Base-by-base conservation (phyloP, 2,888 invertebrate genomes). In the Andrena fulva region DNA sequence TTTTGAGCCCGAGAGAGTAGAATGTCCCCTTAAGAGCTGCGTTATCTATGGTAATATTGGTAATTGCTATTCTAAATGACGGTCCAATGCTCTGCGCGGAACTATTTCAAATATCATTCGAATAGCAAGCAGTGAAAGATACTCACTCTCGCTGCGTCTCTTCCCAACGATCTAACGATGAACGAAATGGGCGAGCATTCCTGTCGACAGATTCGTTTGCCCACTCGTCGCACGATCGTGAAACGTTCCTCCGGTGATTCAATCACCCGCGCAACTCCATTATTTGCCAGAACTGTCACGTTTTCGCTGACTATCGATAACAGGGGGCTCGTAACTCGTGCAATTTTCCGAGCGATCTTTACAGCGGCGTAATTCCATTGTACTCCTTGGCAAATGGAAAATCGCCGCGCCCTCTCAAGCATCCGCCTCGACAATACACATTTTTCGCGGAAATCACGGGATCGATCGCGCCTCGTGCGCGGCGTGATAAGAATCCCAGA, bases 401-500 rank as follows among this genome's bases (percentile, higher is more conserved):
- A 42, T 20, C 8, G 27, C n/a, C 48, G 27, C 7, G 33, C 48
- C 48, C 27, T 48, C 8, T n/a, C 10, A 16, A 31, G 70, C 75
- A 70, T 67, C 69, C 31, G 24, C 27, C 1, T 10, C 16, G 31
- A 10, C 16, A 5, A 10, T 42, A 42, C 33, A 52, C 52, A 62
- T 31, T 64, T 60, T 70, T 35, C 60, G 50, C 79, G 79, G 33
- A 78, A 80, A 69, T 77, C 68, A 64, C 42, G 59, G 62, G 72
- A 87, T 84, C 81, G 85, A 81, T 80, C 79, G 68, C 77, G 56
- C 59, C 70, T 64, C 68, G 86, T 60, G 84, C 42, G 84, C 77
- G 83, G 77, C 81, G 72, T 79, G 83, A 85, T 84, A 87, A 87
- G 84, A 87, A 86, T 87, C 82, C 79, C 78, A 82, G 78, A 70